phyloP scores from a whole-genome alignment of 2,113 vertebrate species.

The Toxotes jaculatrix region DNA sequence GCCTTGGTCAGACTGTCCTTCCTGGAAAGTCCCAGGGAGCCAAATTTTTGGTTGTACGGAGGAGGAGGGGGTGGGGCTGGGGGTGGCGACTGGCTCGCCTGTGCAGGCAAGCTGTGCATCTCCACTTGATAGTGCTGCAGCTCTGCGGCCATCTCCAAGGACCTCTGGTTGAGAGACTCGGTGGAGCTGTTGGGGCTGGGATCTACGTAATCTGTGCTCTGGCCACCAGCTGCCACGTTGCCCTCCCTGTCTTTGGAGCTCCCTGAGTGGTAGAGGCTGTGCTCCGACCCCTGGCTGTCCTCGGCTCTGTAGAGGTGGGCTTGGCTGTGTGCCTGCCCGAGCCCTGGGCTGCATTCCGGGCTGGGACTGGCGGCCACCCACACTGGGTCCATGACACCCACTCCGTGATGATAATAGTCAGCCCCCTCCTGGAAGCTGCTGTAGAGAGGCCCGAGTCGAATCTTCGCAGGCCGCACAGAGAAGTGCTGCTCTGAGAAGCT shows the following conservation, averaged over 20 bases:
- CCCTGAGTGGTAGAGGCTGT: slow-evolving; percentile 90
- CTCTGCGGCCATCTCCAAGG: slow-evolving; percentile 90
- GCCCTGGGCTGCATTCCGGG: slow-evolving; percentile 87
- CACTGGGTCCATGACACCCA: slow-evolving; percentile 64
- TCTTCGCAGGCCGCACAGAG: slow-evolving; percentile 86
- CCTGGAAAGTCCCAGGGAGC: slow-evolving; percentile 92
- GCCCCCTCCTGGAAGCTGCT: slow-evolving; percentile 96
- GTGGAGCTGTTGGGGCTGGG: slow-evolving; percentile 92
- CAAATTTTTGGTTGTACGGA: slow-evolving; percentile 90
- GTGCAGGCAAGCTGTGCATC: slow-evolving; percentile 84
- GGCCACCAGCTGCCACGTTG: slow-evolving; percentile 69
- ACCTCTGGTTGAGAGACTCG: slow-evolving; percentile 91
- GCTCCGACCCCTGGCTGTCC: slow-evolving; percentile 88
- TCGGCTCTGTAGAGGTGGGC: slow-evolving; percentile 87
- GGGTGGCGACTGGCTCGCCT: slow-evolving; percentile 79
- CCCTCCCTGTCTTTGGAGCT: slow-evolving; percentile 89
- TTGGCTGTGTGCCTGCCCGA: slow-evolving; percentile 86
- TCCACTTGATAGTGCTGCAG: slow-evolving; percentile 92
- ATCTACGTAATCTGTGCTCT: slow-evolving; percentile 88
- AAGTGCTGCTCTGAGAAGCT: slow-evolving; percentile 94
- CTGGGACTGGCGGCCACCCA: slow-evolving; percentile 83
- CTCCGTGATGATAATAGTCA: slow-evolving; percentile 89
- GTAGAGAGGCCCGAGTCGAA: slow-evolving; percentile 91
- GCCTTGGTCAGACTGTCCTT: slow-evolving; percentile 99
- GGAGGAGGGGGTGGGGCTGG: slow-evolving; percentile 86